A percentile compares a stretch with the other conserved stretches of the same genome.
Conservation (phyloP, 2,113 vertebrate genomes). For the Chaetura pelagica region DNA sequence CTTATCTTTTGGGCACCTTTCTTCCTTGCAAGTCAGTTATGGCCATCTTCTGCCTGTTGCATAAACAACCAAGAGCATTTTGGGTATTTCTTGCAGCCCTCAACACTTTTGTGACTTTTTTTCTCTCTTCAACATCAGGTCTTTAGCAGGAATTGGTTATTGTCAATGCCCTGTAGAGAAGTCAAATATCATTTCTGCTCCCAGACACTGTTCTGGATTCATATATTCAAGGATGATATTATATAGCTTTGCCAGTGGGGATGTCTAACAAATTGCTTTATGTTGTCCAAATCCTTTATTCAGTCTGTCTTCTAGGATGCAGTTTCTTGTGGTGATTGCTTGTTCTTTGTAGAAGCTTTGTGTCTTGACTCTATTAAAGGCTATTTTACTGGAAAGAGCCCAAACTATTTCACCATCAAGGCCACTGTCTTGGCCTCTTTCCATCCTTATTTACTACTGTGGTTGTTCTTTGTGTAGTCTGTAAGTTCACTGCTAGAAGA, state of each 20-base stretch:
- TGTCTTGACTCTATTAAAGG: background rate
- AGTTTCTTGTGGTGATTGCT: background rate
- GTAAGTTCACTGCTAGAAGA: background rate
- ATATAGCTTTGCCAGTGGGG: background rate
- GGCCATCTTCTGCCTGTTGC: background rate
- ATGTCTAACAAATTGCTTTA: background rate
- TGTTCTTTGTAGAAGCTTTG: background rate
- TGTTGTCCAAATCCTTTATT: background rate
- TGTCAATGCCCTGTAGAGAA: background rate
- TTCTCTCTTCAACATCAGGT: background rate
- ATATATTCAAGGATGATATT: background rate
- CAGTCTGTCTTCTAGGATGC: background rate
- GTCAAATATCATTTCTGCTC: background rate
- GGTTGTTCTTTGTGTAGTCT: background rate
- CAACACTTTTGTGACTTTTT: background rate
- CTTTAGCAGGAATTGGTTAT: background rate
- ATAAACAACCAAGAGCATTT: background rate
- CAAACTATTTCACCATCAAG: background rate
- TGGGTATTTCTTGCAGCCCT: background rate
- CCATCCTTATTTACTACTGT: background rate
- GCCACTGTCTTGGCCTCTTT: background rate
- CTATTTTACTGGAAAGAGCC: background rate
- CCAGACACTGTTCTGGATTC: background rate
- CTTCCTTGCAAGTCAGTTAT: background rate
- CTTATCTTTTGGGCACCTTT: background rate